Percentiles rank a stretch among this genome's conserved stretches.
phyloP scores from a whole-genome alignment of 2,888 invertebrate species.

The Quadroppia sp. region DNA sequence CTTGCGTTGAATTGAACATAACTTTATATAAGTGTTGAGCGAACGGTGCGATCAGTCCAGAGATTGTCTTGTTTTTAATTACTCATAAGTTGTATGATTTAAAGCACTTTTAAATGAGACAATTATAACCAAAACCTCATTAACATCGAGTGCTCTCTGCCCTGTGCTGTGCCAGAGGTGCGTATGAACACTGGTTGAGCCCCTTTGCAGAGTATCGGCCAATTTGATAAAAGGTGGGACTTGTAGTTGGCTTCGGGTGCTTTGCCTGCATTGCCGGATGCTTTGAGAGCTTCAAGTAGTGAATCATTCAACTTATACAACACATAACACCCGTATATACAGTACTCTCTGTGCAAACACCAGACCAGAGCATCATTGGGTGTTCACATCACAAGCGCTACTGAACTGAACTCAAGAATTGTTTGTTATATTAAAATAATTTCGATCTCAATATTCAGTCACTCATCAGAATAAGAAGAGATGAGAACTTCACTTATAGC shows the following conservation, averaged over 20 bases:
- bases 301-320: constrained; percentile 25
- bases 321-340: neutral
- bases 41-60: neutral
- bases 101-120: too few relatives aligned
- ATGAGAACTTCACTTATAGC: neutral
- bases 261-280: constrained; percentile 9
- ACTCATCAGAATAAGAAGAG: constrained; percentile 10
- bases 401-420: neutral
- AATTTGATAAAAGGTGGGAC: constrained; percentile 29
- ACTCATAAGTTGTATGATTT: too few relatives aligned
- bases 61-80: neutral
- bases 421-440: constrained; percentile 24
- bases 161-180: neutral
- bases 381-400: neutral
- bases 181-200: neutral
- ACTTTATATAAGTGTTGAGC: neutral
- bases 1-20: neutral
- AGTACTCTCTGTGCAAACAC: neutral
- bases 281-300: constrained; percentile 14
- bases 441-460: constrained; percentile 27
- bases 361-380: constrained; percentile 20
- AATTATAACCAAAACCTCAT: too few relatives aligned
- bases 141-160: too few relatives aligned
- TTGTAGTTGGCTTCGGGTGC: constrained; percentile 5
- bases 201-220: neutral